These are phyloP conservation scores for Mobula hypostoma DNA, from an alignment of 2,113 vertebrate genomes.

Conservation along the genomic window DNA sequence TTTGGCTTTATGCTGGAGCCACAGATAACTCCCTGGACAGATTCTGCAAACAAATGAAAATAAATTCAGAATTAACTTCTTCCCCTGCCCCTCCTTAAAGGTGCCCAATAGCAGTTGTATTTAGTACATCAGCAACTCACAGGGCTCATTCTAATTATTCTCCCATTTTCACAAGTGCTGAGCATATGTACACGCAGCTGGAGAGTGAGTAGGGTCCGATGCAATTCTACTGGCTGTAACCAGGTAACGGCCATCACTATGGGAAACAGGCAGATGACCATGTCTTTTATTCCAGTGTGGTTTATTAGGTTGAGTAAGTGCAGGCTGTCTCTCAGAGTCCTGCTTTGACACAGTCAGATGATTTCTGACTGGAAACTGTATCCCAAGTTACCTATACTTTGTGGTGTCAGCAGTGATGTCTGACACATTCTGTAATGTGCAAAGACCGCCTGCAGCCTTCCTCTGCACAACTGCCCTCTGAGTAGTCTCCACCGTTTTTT, in stretches of 20 bases:
- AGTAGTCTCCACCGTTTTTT: neutral
- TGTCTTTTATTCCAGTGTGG: neutral
- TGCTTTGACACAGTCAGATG: neutral
- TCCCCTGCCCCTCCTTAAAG: neutral
- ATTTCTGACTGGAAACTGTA: slow-evolving; percentile 18
- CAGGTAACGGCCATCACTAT: slow-evolving; percentile 27
- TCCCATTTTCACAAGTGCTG: slow-evolving; percentile 18
- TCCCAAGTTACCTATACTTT: neutral
- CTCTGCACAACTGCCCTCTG: neutral
- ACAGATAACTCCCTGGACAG: neutral
- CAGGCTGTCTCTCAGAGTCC: neutral
- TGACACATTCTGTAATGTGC: neutral
- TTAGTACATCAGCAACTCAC: neutral
- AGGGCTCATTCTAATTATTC: slow-evolving; percentile 11
- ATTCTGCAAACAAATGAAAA: neutral
- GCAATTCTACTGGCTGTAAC: slow-evolving; percentile 16
- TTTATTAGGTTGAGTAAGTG: slow-evolving; percentile 32
- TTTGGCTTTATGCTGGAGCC: neutral
- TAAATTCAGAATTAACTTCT: slow-evolving; percentile 8
- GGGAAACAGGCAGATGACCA: slow-evolving; percentile 27
- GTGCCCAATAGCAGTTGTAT: neutral
- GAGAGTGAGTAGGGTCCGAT: neutral
- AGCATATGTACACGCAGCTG: slow-evolving; percentile 26
- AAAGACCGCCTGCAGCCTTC: neutral
- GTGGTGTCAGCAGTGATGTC: neutral